phyloP scores from a whole-genome alignment of 2,888 invertebrate species.

The Plutella xylostella region DNA sequence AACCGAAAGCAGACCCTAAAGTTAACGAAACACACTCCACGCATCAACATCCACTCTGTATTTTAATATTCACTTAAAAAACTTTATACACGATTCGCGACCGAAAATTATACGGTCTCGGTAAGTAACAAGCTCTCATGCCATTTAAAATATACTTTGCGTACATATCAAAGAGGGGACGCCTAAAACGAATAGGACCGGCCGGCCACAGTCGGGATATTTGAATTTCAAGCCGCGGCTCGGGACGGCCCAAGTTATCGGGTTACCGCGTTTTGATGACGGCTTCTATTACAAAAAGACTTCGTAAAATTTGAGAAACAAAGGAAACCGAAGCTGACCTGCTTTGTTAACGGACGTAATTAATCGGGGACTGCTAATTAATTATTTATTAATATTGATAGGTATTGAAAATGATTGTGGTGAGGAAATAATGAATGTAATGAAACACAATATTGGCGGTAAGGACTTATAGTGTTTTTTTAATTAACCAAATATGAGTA shows the following conservation, averaged over 20 bases:
- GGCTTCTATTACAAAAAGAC: neutral
- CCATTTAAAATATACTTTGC: constrained; percentile 21
- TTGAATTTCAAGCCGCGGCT: constrained; percentile 18
- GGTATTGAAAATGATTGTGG: neutral
- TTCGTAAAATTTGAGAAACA: neutral
- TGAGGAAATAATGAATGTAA: neutral
- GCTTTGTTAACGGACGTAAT: neutral
- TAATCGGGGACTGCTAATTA: neutral
- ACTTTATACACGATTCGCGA: neutral
- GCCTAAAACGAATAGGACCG: constrained; percentile 10
- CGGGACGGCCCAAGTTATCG: neutral
- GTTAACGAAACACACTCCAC: too few species aligned
- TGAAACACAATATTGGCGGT: neutral
- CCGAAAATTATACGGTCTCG: constrained; percentile 1
- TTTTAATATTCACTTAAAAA: neutral
- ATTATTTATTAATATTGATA: neutral
- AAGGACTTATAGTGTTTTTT: neutral
- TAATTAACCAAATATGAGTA: neutral
- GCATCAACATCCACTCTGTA: too few species aligned
- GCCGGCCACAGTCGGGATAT: constrained; percentile 15
- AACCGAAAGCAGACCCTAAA: too few species aligned
- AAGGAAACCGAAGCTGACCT: neutral
- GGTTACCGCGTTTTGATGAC: neutral
- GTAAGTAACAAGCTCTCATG: constrained; percentile 2
- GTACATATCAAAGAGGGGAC: constrained; percentile 21